Base-by-base conservation (phyloP, 1,140 invertebrate genomes). In the Patella vulgata region DNA sequence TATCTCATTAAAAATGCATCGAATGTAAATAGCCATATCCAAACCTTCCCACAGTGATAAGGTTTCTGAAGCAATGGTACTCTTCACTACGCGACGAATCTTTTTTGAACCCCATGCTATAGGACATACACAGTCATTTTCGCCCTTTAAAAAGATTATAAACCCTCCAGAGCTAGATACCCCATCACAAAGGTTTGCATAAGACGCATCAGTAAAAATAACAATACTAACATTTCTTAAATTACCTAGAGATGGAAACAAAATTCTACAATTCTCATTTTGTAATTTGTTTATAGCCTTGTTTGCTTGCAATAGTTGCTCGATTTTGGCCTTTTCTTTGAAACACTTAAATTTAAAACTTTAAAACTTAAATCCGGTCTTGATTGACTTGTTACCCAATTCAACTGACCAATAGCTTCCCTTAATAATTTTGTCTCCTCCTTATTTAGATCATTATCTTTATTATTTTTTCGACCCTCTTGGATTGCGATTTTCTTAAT, bases 341-440 rank as follows among this genome's bases (percentile, higher is more conserved):
- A 56, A 12, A 59, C 66, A 39, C 59, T 70, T 14, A 59, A 31
- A n/a, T 44, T 50, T 5, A 70, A 53, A 50, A 70, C 27, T 23
- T 67, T 54, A 64, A 63, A 73, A 21, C 42, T 62, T 30, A 63
- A 39, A 44, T 69, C 66, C 21, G 57, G 66, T 44, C 63, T 55
- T 23, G 59, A 66, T 19, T 51, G 50, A 47, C 59, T 56, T 28
- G 59, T 59, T 36, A 36, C 50, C 70, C 70, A 73, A 39, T 70
- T 66, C 14, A 68, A 17, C 25, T 54, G 43, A 21, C 65, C 60
- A 17, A 71, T 14, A 8, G 63, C 17, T 40, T 47, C 11, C 27
- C 66, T 52, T 27, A 58, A 70, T 11, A 21, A 9, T 52, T 52
- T 55, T 46, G 54, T 48, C 40, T 69, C 62, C 2, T 59, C 48